Conservation (phyloP, 30 jellyfish, hydroid and myxozoan species). For the Turritopsis rubra region DNA sequence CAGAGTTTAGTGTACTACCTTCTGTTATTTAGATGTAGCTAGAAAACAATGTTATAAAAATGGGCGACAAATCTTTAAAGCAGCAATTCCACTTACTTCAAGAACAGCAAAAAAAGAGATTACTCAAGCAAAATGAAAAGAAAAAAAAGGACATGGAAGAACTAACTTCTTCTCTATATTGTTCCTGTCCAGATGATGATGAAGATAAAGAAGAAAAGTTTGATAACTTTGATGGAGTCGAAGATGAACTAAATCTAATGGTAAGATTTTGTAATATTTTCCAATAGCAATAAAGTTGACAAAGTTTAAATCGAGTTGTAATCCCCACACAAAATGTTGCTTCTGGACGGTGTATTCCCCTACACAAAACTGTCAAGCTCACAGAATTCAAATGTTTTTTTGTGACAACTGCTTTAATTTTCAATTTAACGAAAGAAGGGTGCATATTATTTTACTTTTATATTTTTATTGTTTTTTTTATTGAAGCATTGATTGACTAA, state of each 20-base stretch:
- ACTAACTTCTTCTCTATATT: not conserved
- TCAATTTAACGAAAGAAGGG: not conserved
- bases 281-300: not conserved
- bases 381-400: too few relatives aligned
- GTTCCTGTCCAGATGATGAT: constrained; percentile 14
- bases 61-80: constrained; percentile 4
- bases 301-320: not conserved
- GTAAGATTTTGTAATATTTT: not conserved
- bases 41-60: not conserved
- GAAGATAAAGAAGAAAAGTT: not conserved
- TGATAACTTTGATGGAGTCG: constrained; percentile 31
- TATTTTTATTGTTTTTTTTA: too few relatives aligned
- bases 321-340: too few relatives aligned
- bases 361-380: too few relatives aligned
- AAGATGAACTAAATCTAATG: constrained; percentile 24
- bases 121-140: not conserved
- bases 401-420: too few relatives aligned
- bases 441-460: too few relatives aligned
- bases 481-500: too few relatives aligned
- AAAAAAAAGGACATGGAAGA: constrained; percentile 3
- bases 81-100: not conserved
- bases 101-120: constrained; percentile 13
- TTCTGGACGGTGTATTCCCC: too few relatives aligned
- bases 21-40: not conserved
- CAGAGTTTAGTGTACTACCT: not conserved